Percentiles rank a stretch among this genome's conserved stretches.
Evolutionary conservation across 92 coral and sea anemone species (phyloP).

Genomic region (Bergia puertoricense): DNA sequence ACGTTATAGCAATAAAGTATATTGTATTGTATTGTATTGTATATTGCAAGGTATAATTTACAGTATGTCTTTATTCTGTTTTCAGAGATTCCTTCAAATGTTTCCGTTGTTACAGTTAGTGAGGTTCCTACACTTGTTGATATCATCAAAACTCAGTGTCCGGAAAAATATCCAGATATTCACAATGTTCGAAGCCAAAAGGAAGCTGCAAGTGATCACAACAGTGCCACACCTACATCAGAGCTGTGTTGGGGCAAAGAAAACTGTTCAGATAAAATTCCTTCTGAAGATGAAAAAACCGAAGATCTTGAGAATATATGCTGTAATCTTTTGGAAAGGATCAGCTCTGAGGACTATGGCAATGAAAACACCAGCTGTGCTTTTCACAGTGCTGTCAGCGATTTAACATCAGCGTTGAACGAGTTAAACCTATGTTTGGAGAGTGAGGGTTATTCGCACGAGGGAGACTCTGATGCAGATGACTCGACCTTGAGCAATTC

Average conservation of each 20-base stretch:
- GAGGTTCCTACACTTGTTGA: slow-evolving; percentile 26
- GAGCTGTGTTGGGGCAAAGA: background rate
- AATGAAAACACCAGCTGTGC: background rate
- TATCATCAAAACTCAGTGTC: slow-evolving; percentile 3
- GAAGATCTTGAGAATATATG: slow-evolving; percentile 14
- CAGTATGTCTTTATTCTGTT: background rate
- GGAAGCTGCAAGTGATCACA: background rate
- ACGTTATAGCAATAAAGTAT: background rate
- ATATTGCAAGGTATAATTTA: background rate
- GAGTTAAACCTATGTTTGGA: background rate
- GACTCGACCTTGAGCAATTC: background rate
- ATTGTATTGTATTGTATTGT: too few species aligned
- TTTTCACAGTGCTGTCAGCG: slow-evolving; percentile 5
- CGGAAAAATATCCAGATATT: background rate
- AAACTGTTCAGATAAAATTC: background rate
- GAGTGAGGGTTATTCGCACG: background rate
- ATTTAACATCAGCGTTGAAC: slow-evolving; percentile 22
- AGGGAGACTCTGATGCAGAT: background rate
- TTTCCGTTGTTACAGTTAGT: background rate
- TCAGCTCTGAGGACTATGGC: background rate
- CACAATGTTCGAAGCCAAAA: background rate
- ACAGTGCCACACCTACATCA: background rate
- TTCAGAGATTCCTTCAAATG: slow-evolving; percentile 9
- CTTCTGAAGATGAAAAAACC: background rate
- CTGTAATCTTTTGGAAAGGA: slow-evolving; percentile 2